phyloP scores from a whole-genome alignment of 2,888 invertebrate species.

The Ommatoiulus sabulosus region DNA sequence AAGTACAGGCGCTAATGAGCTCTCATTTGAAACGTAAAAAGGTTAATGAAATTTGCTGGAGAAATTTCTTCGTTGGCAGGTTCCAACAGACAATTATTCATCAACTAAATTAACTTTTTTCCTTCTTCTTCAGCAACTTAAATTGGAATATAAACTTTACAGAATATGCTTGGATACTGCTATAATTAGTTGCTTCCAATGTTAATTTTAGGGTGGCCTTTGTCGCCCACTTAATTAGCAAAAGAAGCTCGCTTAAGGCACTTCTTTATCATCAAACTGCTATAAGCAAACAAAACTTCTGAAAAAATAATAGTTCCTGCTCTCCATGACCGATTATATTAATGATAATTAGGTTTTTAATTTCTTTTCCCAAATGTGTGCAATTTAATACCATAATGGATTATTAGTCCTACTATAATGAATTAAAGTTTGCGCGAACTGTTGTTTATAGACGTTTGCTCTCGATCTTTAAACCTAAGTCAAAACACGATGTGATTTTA shows the following conservation, averaged over 20 bases:
- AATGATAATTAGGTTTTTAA: neutral
- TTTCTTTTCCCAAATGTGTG: neutral
- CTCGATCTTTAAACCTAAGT: no score
- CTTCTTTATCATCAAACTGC: neutral
- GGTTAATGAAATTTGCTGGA: neutral
- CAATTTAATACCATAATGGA: neutral
- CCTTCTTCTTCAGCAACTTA: neutral
- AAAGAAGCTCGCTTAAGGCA: neutral
- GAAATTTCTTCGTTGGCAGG: neutral
- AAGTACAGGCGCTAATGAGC: neutral
- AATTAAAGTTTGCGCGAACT: no score
- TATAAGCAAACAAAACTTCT: neutral
- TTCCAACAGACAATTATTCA: constrained; percentile 2
- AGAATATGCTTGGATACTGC: neutral
- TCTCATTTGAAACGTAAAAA: constrained; percentile 1
- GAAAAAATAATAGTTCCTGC: neutral
- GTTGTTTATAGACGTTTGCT: no score
- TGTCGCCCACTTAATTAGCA: neutral
- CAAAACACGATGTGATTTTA: no score
- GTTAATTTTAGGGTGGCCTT: neutral
- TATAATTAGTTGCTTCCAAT: neutral
- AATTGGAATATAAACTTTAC: neutral
- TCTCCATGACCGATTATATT: neutral
- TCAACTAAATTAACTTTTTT: neutral
- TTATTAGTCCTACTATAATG: no score